Evolutionary conservation across 2,888 invertebrate genomes (phyloP).

Genomic region (Diarsia dahlii): DNA sequence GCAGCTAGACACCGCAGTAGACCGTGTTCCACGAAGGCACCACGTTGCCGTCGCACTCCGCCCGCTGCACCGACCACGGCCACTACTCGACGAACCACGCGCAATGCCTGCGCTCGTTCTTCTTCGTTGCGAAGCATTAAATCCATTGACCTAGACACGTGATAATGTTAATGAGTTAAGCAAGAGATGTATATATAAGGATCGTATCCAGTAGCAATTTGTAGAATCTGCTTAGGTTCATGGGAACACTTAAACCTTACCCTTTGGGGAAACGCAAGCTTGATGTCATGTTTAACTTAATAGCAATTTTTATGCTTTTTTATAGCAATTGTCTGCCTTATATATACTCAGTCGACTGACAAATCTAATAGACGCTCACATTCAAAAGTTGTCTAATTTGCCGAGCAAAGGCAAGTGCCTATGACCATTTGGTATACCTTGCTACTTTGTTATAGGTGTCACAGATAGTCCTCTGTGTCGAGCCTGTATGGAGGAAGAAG

Average conservation of each 20-base stretch:
- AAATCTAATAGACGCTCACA: not conserved
- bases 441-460: no score
- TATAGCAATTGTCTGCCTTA: not conserved
- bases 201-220: not conserved
- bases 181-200: not conserved
- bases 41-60: slow-evolving; percentile 92
- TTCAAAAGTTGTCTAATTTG: not conserved
- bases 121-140: slow-evolving; percentile 97
- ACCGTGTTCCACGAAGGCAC: slow-evolving; percentile 93
- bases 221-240: not conserved
- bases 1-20: slow-evolving; percentile 95
- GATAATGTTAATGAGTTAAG: not conserved
- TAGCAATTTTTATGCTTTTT: not conserved
- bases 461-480: no score
- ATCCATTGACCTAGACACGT: slow-evolving; percentile 94
- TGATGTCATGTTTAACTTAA: not conserved
- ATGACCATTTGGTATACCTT: no score
- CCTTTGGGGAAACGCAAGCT: not conserved
- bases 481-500: no score
- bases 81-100: slow-evolving; percentile 93
- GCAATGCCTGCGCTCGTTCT: slow-evolving; percentile 97
- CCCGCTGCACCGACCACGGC: slow-evolving; percentile 90
- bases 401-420: not conserved
- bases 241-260: not conserved
- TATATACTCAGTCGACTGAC: not conserved